Conservation (phyloP, 2,888 invertebrate species). For the Chymomyza procnemis region DNA sequence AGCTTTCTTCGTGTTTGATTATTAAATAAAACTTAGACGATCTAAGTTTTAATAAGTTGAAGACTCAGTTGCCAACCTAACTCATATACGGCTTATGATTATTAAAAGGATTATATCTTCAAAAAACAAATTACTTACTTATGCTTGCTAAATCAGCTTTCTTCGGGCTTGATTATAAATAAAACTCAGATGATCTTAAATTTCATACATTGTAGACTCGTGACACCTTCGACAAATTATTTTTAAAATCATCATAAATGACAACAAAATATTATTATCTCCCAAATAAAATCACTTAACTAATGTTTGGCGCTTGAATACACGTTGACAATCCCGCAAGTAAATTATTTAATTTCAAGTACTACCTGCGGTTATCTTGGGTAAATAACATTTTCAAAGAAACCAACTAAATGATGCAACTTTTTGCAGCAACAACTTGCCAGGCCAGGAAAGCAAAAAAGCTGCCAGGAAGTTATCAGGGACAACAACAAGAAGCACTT, state of each 20-base stretch:
- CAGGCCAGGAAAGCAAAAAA: neutral
- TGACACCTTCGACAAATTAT: no score
- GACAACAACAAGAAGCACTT: slow-evolving; percentile 23
- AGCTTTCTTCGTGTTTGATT: no score
- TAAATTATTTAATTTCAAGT: slow-evolving; percentile 66
- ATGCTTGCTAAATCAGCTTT: no score
- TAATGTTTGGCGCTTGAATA: neutral
- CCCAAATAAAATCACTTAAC: neutral
- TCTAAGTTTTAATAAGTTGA: no score
- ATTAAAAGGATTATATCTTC: no score
- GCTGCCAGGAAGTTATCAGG: slow-evolving; percentile 29
- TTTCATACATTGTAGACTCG: no score
- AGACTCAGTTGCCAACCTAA: no score
- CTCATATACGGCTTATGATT: no score
- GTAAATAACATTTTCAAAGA: slow-evolving; percentile 58
- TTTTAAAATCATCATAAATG: neutral
- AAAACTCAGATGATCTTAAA: no score
- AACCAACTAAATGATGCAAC: slow-evolving; percentile 53
- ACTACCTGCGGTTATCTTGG: slow-evolving; percentile 54
- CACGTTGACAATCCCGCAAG: slow-evolving; percentile 26
- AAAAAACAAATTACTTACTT: no score
- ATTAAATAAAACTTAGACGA: no score
- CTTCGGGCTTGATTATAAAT: no score
- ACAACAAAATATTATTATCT: neutral
- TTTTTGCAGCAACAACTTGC: slow-evolving; percentile 9